Conservation (phyloP, 2,888 invertebrate genomes). For the Nephrotoma appendiculata region DNA sequence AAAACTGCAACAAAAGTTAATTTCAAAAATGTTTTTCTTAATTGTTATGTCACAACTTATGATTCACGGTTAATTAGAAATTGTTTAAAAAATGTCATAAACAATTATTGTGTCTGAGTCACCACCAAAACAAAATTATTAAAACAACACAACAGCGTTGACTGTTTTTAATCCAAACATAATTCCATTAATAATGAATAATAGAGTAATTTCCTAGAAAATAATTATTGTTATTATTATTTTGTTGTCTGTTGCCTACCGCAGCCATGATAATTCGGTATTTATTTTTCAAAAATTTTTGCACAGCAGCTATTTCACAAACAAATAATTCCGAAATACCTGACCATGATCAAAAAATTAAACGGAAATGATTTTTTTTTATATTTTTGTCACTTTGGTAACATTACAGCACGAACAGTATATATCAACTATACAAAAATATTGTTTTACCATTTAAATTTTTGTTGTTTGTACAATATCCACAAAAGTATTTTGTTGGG, state of each 20-base stretch:
- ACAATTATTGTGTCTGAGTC: background rate
- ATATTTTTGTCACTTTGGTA: background rate
- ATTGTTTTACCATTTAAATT: background rate
- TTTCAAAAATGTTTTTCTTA: no score
- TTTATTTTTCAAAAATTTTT: background rate
- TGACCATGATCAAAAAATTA: background rate
- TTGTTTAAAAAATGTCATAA: background rate
- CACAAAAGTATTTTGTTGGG: background rate
- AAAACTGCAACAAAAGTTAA: no score
- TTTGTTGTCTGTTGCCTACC: background rate
- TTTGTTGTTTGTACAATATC: background rate
- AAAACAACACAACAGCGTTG: background rate
- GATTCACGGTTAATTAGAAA: background rate
- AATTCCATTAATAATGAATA: background rate
- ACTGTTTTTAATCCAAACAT: background rate
- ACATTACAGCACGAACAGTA: background rate
- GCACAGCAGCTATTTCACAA: background rate
- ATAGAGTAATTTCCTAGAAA: background rate
- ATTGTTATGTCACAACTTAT: background rate
- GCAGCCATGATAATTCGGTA: background rate
- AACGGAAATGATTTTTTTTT: background rate
- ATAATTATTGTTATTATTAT: background rate
- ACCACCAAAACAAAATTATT: background rate
- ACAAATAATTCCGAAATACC: background rate
- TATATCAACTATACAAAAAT: background rate